These are phyloP conservation scores for Hydrozoanthus tunicans DNA, from an alignment of 64 coral and sea anemone species.

Conservation along the genomic window DNA sequence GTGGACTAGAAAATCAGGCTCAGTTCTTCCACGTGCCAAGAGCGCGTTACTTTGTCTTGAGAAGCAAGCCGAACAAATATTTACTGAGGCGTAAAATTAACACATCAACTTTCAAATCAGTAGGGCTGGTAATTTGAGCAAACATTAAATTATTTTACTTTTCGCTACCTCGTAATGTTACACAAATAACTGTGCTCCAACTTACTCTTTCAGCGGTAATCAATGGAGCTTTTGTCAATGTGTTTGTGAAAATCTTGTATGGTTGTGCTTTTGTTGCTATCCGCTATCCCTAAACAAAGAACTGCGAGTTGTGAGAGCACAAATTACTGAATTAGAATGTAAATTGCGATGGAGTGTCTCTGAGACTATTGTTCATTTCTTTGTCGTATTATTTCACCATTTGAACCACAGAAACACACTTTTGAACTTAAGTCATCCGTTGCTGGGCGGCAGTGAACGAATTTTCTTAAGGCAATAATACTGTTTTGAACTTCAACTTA, in stretches of 20 bases:
- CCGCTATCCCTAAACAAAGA: not conserved
- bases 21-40: slow-evolving; percentile 39
- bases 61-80: slow-evolving; percentile 13
- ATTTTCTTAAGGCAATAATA: not conserved
- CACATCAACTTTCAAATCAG: not conserved
- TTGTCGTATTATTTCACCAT: slow-evolving; percentile 42
- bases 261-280: not conserved
- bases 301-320: not conserved
- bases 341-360: slow-evolving; percentile 5
- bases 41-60: not conserved
- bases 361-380: slow-evolving; percentile 14
- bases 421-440: not conserved
- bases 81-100: slow-evolving; percentile 24
- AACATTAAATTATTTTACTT: not conserved
- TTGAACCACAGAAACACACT: slow-evolving; percentile 14
- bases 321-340: not conserved
- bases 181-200: not conserved
- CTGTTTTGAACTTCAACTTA: not conserved
- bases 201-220: not conserved
- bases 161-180: not conserved
- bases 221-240: not conserved
- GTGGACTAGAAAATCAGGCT: slow-evolving; percentile 20
- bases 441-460: slow-evolving; percentile 39
- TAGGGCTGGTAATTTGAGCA: not conserved
- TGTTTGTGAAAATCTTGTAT: not conserved